phyloP scores from a whole-genome alignment of 1,140 invertebrate genomes.

The Diabrotica undecimpunctata region DNA sequence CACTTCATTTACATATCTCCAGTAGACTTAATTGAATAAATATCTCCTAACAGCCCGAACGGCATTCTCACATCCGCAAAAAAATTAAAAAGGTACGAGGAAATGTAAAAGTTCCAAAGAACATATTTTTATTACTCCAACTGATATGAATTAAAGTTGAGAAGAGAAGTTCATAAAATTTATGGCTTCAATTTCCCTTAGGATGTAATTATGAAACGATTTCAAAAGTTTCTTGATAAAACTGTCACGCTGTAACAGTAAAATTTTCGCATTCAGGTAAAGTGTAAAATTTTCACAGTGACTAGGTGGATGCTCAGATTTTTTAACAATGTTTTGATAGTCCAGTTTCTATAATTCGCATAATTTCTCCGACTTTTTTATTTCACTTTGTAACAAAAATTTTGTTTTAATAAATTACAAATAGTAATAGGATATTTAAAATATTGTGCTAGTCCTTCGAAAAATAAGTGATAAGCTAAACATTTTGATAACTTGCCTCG shows the following conservation, averaged over 20 bases:
- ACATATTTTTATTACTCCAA: conserved; percentile 18
- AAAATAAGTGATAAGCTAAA: too few species aligned
- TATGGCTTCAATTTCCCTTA: conserved; percentile 19
- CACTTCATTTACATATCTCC: too few species aligned
- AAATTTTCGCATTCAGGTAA: neutral
- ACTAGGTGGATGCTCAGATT: neutral
- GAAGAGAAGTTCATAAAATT: conserved; percentile 16
- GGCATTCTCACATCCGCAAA: too few species aligned
- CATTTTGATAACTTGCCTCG: too few species aligned
- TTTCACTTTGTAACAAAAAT: too few species aligned
- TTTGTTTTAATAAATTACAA: too few species aligned
- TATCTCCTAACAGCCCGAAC: too few species aligned
- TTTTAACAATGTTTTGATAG: neutral
- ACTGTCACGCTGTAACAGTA: conserved; percentile 10
- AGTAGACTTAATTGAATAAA: too few species aligned
- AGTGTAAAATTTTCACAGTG: conserved; percentile 14
- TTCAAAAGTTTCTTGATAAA: conserved; percentile 22
- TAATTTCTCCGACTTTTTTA: too few species aligned
- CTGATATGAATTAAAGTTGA: conserved; percentile 15
- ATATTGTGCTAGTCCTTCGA: too few species aligned
- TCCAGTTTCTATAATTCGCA: neutral
- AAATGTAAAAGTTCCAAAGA: conserved; percentile 14
- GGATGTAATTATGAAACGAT: conserved; percentile 21
- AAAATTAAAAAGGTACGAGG: too few species aligned
- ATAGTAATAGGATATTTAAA: too few species aligned